These are phyloP conservation scores for Ferdinandea cuprea DNA, from an alignment of 2,888 invertebrate genomes.

Conservation along the genomic window DNA sequence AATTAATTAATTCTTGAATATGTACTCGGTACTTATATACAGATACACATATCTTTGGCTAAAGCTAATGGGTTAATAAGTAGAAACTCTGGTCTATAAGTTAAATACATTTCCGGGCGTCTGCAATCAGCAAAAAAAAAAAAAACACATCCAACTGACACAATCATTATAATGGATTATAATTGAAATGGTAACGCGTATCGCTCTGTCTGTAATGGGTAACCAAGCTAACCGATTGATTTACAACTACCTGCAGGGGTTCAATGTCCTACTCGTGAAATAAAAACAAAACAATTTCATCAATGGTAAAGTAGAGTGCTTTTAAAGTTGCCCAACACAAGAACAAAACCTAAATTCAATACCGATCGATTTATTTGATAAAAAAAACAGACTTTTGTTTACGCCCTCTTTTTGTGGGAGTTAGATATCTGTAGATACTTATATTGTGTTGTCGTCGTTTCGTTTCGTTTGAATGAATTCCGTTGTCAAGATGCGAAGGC, in stretches of 20 bases:
- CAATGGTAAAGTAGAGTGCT: conserved; percentile 31
- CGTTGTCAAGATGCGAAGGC: conserved; percentile 27
- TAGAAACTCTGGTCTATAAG: conserved; percentile 37
- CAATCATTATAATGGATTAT: conserved; percentile 60
- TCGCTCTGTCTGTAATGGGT: conserved; percentile 47
- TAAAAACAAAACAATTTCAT: conserved; percentile 1
- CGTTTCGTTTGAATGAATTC: conserved; percentile 51
- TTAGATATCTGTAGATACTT: no score
- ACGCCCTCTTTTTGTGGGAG: conserved; percentile 35
- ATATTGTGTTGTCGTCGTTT: conserved; percentile 7
- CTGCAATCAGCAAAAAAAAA: conserved; percentile 25
- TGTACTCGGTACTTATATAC: not conserved
- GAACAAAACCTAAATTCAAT: conserved; percentile 46
- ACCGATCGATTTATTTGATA: conserved; percentile 38
- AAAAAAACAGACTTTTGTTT: conserved; percentile 13
- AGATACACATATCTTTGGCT: conserved; percentile 1
- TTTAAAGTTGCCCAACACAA: conserved; percentile 29
- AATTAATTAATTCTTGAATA: conserved; percentile 60
- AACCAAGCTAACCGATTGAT: conserved; percentile 13
- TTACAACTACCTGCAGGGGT: conserved; percentile 56
- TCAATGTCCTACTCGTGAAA: conserved; percentile 52
- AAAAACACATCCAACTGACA: conserved; percentile 51
- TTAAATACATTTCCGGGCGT: conserved; percentile 67
- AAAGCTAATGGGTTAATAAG: conserved; percentile 66
- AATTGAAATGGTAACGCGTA: conserved; percentile 59